A percentile compares a stretch with the other conserved stretches of the same genome.
Evolutionary conservation across 2,113 vertebrate species (phyloP).

Genomic region (Catharus minimus): DNA sequence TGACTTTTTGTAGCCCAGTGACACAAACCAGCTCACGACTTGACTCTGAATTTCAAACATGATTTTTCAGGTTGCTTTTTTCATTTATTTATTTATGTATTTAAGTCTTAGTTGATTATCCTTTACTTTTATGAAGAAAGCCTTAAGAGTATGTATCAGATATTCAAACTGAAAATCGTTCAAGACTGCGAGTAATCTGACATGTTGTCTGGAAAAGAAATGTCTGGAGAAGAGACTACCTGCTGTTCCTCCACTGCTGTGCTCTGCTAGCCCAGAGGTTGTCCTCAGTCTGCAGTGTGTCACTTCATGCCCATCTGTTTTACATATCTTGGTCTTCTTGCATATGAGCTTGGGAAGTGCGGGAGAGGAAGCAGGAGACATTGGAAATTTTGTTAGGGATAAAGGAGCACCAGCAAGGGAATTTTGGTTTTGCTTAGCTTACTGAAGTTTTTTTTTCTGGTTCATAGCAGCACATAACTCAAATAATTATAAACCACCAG

Average conservation of each 20-base stretch:
- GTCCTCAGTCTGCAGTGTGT: neutral
- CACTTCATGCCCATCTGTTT: neutral
- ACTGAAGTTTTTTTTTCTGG: neutral
- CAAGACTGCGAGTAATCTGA: neutral
- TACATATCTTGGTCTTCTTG: neutral
- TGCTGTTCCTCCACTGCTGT: neutral
- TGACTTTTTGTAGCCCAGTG: neutral
- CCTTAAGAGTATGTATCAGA: neutral
- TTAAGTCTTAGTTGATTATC: neutral
- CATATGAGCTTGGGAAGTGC: neutral
- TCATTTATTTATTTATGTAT: too few species aligned
- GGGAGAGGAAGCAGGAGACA: neutral
- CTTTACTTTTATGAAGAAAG: neutral
- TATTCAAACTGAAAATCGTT: neutral
- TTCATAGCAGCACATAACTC: neutral
- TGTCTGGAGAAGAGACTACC: neutral
- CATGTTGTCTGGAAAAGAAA: neutral
- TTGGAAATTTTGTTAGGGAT: neutral
- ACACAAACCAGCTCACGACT: neutral
- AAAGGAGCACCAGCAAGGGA: neutral
- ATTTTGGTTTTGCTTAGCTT: neutral
- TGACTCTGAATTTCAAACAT: neutral
- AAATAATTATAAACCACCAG: neutral
- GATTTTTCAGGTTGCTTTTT: neutral
- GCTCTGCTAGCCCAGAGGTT: neutral